Evolutionary conservation across 1,140 invertebrate genomes (phyloP).

Genomic region (Sycophaga agraensis): DNA sequence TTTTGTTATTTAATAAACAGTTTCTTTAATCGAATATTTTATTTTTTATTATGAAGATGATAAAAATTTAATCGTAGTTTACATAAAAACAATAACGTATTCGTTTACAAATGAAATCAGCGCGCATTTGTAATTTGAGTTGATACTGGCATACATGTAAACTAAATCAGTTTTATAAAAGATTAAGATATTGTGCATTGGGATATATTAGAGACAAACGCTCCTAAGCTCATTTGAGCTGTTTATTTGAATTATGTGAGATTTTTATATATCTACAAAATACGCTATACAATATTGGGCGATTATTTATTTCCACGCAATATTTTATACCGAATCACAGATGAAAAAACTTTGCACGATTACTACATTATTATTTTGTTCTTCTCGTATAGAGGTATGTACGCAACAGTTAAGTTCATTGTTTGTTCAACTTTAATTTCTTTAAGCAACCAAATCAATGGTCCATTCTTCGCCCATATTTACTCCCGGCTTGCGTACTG

Average conservation of each 20-base stretch:
- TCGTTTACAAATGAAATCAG: not conserved
- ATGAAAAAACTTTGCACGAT: slow-evolving; percentile 24
- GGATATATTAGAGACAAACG: slow-evolving; percentile 7
- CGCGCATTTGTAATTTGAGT: slow-evolving; percentile 10
- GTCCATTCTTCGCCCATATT: slow-evolving; percentile 79
- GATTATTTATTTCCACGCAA: slow-evolving; percentile 2
- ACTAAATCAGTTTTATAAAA: not conserved
- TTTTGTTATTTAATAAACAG: slow-evolving; percentile 10
- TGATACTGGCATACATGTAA: slow-evolving; percentile 7
- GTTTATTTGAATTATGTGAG: not conserved
- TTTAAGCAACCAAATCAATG: slow-evolving; percentile 63
- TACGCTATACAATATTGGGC: not conserved
- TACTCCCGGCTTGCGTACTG: slow-evolving; percentile 82
- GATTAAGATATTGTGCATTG: not conserved
- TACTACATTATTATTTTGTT: slow-evolving; percentile 1
- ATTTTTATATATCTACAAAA: slow-evolving; percentile 9
- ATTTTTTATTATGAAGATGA: not conserved
- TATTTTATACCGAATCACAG: slow-evolving; percentile 22
- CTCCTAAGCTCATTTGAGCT: not conserved
- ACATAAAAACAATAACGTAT: slow-evolving; percentile 6
- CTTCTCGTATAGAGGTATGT: not conserved
- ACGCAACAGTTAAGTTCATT: not conserved
- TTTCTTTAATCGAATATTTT: not conserved
- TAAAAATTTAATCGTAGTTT: slow-evolving; percentile 13
- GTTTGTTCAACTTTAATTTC: not conserved